These are phyloP conservation scores for Loripinus fragilis DNA, from an alignment of 2,888 invertebrate species.

Conservation along the genomic window DNA sequence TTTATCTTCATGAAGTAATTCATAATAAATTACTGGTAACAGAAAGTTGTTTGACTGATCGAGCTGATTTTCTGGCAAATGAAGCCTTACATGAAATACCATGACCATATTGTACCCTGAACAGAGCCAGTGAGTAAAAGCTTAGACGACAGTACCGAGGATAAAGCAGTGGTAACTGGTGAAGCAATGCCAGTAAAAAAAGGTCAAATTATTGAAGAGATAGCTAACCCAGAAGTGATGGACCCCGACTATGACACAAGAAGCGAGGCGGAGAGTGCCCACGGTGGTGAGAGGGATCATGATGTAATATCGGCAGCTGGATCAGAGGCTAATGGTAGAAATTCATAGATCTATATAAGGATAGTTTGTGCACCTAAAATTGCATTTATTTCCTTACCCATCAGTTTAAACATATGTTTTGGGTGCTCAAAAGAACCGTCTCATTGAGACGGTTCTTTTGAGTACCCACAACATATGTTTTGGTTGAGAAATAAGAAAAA, in stretches of 20 bases:
- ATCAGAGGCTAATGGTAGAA: constrained; percentile 39
- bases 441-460: too few relatives aligned
- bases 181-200: constrained; percentile 6
- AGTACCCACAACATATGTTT: too few relatives aligned
- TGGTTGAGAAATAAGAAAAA: too few relatives aligned
- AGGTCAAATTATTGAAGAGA: constrained; percentile 44
- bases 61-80: neutral
- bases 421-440: too few relatives aligned
- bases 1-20: too few relatives aligned
- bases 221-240: constrained; percentile 54
- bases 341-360: neutral
- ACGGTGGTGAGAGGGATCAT: constrained; percentile 72
- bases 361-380: too few relatives aligned
- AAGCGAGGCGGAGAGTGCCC: constrained; percentile 94
- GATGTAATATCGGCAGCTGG: constrained; percentile 82
- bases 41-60: constrained; percentile 4
- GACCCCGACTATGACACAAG: constrained; percentile 85
- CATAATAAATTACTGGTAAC: too few relatives aligned
- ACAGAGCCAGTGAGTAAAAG: constrained; percentile 5
- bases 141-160: constrained; percentile 10
- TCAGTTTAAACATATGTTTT: too few relatives aligned
- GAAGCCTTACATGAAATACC: neutral
- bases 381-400: too few relatives aligned
- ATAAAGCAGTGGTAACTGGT: neutral
- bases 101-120: neutral